Evolutionary conservation across 2,888 invertebrate genomes (phyloP), one percentile per base, ranked within the genome.

Genomic region (Flexamia atlantica): DNA sequence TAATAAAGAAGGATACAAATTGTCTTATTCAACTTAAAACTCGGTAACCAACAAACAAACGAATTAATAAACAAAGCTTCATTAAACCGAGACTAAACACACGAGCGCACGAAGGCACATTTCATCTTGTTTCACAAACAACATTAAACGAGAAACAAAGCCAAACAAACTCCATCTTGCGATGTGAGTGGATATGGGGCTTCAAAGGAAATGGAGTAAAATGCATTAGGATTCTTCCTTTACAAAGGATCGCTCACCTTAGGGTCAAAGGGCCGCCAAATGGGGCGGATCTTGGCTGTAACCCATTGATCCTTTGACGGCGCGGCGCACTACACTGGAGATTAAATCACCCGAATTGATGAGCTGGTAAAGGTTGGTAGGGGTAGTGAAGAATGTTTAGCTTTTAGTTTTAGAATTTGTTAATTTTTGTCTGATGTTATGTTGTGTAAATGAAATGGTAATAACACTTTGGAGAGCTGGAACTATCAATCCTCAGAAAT

Each of bases 121-220:
- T 57, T 57, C 57, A 57, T 57, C 57, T 57, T 57, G 57, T 57
- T 57, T 23, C 23, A 57, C 57, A 57, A 57, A 57, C 57, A 57
- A 57, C 57, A 57, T 57, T 57, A 57, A 57, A 57, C 57, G 57
- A 57, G 57, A 57, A 57, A 57, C 57, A 57, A 57, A 57, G 57
- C 57, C 57, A 57, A 57, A 57, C 57, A 57, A 57, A 57, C 57
- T 57, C 57, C 57, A 57, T 57, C 57, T 57, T 57, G 57, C 57
- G 20, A 57, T 57, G 57, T 57, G 57, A 57, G 57, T 57, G 57
- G 57, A 57, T 57, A 57, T 57, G 57, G 57, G 57, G 57, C 57
- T 57, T 57, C 57, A 57, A 57, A 57, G 57, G 57, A 57, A 57
- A 57, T 57, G 57, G 57, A 57, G 57, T 23, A 57, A 57, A 57